Base-by-base conservation (phyloP, 2,113 vertebrate genomes). In the Eulemur macaco region DNA sequence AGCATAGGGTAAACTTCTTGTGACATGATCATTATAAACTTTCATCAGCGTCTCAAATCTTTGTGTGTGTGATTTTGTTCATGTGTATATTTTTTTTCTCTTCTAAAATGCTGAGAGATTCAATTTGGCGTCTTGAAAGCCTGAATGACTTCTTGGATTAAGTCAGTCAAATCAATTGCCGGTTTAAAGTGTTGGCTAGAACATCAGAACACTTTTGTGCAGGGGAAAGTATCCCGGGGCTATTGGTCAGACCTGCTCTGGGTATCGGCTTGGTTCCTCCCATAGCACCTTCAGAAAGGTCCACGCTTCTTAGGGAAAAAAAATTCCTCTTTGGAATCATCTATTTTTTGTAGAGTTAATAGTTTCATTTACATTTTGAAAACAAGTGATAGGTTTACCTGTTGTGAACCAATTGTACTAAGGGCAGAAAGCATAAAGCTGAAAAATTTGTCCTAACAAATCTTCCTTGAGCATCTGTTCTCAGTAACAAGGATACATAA, bases 81-180 rank as follows among this genome's bases (percentile, higher is more conserved):
- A 54, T 8, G 1, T 85, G 5, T 86, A n/a, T 34, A 34, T 39
- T n/a, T 78, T 81, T 82, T 91, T 39, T 39, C 47, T 66, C 58
- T 91, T 73, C 23, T 54, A 91, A 97, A 96, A 81, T 71, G 6
- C 47, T 94, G 60, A 78, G 58, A 84, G 34, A 82, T 86, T 83
- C 37, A 50, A 14, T 84, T 94, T 89, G 45, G 23, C 89, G 47
- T 96, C 95, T 58, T 92, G 60, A 94, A 94, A 95, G 18, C 12
- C 27, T 96, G 66, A 89, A 90, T 96, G 92, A 90, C 83, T 96
- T 94, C 50, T 90, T 88, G 85, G n/a, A 78, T 82, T 66, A 91
- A 97, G 42, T 60, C 7, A 91, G 58, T 63, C 42, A 77, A 83
- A 86, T 86, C 50, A 88, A 63, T 21, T 77, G 9, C 84, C 73